Percentiles rank a stretch among this genome's conserved stretches.
phyloP scores from a whole-genome alignment of 1,140 invertebrate genomes.

The Ruditapes philippinarum region DNA sequence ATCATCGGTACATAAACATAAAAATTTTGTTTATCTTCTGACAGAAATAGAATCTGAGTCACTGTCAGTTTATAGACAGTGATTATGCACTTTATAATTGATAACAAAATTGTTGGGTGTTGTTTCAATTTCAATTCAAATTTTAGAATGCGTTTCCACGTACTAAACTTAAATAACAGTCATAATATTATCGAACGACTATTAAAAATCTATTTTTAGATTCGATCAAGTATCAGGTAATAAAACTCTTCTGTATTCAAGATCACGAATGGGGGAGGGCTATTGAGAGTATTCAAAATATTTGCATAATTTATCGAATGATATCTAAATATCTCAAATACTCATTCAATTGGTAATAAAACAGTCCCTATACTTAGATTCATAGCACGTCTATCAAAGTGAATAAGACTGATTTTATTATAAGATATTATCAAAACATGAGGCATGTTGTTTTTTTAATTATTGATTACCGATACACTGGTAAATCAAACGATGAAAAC shows the following conservation, averaged over 20 bases:
- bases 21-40: no score
- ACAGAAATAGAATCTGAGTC: no score
- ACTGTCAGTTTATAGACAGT: neutral
- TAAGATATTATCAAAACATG: no score
- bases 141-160: neutral
- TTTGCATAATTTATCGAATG: slow-evolving; percentile 10
- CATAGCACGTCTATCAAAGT: no score
- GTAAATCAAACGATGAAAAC: no score
- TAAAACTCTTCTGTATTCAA: neutral
- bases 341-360: neutral
- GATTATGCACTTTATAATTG: neutral
- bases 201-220: slow-evolving; percentile 28
- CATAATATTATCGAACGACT: slow-evolving; percentile 16
- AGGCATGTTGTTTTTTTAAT: no score
- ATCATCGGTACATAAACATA: no score
- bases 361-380: slow-evolving; percentile 7
- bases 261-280: neutral
- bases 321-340: slow-evolving; percentile 1
- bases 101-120: neutral
- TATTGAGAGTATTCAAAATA: slow-evolving; percentile 10
- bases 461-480: no score
- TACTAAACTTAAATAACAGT: neutral
- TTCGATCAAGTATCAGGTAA: neutral
- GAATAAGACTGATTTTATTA: no score
- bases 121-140: slow-evolving; percentile 10